Conservation (phyloP, 2,888 invertebrate genomes). For the Nemurella pictetii region DNA sequence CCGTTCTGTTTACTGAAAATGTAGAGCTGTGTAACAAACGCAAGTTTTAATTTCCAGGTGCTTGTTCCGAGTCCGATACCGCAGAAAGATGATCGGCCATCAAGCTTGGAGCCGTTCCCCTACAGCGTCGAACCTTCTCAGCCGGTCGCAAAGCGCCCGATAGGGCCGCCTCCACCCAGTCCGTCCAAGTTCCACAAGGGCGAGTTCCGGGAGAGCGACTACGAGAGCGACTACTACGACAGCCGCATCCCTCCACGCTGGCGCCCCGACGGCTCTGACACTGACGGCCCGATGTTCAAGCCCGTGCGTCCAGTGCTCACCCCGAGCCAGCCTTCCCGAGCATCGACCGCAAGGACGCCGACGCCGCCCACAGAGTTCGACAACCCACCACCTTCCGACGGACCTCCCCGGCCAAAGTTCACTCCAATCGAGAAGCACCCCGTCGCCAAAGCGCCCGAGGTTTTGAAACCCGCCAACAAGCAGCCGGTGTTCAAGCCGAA, state of each 20-base stretch:
- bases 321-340: constrained; percentile 54
- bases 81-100: constrained; percentile 35
- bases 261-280: constrained; percentile 59
- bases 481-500: constrained; percentile 58
- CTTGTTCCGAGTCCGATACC: constrained; percentile 14
- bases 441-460: constrained; percentile 49
- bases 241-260: constrained; percentile 65
- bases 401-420: constrained; percentile 59
- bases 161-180: constrained; percentile 59
- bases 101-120: constrained; percentile 54
- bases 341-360: constrained; percentile 56
- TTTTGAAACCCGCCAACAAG: constrained; percentile 52
- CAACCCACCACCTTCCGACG: constrained; percentile 53
- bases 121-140: constrained; percentile 53
- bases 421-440: constrained; percentile 59
- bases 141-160: constrained; percentile 49
- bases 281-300: constrained; percentile 59
- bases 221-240: constrained; percentile 68
- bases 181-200: constrained; percentile 68
- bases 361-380: constrained; percentile 64
- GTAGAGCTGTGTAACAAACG: background rate
- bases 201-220: constrained; percentile 69
- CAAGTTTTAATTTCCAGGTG: background rate
- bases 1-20: background rate
- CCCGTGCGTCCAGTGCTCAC: constrained; percentile 62